Conservation (phyloP, 1,140 invertebrate species). For the Drosophila rufa region DNA sequence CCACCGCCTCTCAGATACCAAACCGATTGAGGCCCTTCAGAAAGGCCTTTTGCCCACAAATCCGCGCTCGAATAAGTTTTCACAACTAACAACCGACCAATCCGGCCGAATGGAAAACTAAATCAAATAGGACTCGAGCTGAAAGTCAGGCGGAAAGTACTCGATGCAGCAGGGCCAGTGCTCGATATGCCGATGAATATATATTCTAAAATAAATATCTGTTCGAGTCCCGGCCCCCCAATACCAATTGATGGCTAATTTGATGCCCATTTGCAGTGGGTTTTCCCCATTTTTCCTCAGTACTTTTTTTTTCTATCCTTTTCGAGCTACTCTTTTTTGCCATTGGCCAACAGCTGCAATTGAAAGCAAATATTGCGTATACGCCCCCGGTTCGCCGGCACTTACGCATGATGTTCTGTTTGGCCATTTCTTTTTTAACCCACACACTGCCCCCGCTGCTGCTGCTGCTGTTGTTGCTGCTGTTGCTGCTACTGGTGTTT, state of each 20-base stretch:
- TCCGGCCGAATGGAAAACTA: constrained; percentile 60
- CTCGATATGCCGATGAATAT: constrained; percentile 48
- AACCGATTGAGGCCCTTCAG: constrained; percentile 34
- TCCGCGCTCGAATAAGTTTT: constrained; percentile 66
- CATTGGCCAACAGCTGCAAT: constrained; percentile 74
- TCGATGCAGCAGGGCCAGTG: constrained; percentile 36
- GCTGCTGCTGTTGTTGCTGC: background rate
- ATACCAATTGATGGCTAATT: constrained; percentile 71
- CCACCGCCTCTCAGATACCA: background rate
- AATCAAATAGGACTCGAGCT: constrained; percentile 72
- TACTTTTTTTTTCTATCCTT: constrained; percentile 3
- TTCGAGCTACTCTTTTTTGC: constrained; percentile 36
- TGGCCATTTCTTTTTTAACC: constrained; percentile 53
- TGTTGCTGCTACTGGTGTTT: constrained; percentile 31
- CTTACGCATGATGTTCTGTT: constrained; percentile 70
- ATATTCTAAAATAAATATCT: constrained; percentile 82
- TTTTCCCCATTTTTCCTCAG: constrained; percentile 26
- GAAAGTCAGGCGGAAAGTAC: constrained; percentile 65
- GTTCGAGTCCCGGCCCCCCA: constrained; percentile 31
- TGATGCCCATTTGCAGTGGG: constrained; percentile 60
- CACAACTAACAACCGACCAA: constrained; percentile 57
- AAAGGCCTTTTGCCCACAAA: constrained; percentile 54
- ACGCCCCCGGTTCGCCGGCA: constrained; percentile 53
- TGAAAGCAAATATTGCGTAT: constrained; percentile 82
- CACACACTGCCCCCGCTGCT: constrained; percentile 1